A percentile compares a stretch with the other conserved stretches of the same genome.
phyloP scores from a whole-genome alignment of 1,140 invertebrate species.

The Calliopsis andreniformis region DNA sequence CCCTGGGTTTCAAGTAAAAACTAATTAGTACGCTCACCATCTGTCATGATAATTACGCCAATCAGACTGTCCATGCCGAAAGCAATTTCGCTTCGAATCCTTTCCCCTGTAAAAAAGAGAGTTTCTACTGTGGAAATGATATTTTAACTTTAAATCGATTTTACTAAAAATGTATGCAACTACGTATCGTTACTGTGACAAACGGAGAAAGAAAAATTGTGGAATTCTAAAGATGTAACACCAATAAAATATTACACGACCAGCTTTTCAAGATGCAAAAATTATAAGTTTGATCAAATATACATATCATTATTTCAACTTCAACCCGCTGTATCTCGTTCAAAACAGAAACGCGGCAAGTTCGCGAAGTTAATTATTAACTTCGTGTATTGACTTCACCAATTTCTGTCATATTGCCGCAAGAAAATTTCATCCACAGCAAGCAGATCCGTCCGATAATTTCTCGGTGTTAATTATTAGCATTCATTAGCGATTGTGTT shows the following conservation, averaged over 20 bases:
- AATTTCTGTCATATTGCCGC: neutral
- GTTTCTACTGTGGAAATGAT: too few species aligned
- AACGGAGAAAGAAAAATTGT: neutral
- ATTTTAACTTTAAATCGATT: too few species aligned
- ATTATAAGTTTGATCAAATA: too few species aligned
- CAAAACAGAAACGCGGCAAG: neutral
- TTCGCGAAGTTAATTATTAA: too few species aligned
- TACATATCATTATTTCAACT: too few species aligned
- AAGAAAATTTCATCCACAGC: constrained; percentile 3
- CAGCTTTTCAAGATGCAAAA: too few species aligned
- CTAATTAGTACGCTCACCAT: neutral
- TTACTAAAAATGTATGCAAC: too few species aligned
- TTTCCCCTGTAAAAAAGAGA: too few species aligned
- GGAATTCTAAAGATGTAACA: neutral
- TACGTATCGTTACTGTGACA: too few species aligned
- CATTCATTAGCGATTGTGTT: constrained; percentile 35
- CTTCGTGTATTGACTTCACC: neutral
- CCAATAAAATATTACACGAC: too few species aligned
- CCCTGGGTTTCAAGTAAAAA: neutral
- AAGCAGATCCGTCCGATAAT: constrained; percentile 30
- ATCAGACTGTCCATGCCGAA: neutral
- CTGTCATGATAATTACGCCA: neutral
- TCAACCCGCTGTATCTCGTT: neutral
- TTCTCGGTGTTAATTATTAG: constrained; percentile 42
- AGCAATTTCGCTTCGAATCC: neutral